A percentile compares a stretch with the other conserved stretches of the same genome.
Evolutionary conservation across 92 coral and sea anemone genomes (phyloP).

Genomic region (Muricea muricata): DNA sequence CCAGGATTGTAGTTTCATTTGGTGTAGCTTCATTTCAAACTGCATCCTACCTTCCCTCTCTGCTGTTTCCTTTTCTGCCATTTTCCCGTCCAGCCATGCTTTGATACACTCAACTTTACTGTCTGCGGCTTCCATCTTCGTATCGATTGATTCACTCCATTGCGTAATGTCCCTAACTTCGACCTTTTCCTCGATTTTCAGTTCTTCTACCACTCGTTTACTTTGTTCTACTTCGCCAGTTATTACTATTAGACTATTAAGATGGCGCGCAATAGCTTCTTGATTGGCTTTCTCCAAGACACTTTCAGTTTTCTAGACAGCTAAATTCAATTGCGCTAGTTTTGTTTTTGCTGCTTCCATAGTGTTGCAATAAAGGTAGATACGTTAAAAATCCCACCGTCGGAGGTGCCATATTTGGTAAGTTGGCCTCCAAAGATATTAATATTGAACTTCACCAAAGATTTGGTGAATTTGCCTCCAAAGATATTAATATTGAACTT

Average conservation of each 20-base stretch:
- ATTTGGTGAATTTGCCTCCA: no score
- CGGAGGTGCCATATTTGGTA: no score
- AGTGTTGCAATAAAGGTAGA: no score
- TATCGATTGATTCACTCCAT: constrained; percentile 28
- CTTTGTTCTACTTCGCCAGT: constrained; percentile 5
- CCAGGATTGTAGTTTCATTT: no score
- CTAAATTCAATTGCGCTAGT: constrained; percentile 27
- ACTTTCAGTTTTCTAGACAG: constrained; percentile 10
- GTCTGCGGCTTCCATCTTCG: constrained; percentile 42
- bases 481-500: no score
- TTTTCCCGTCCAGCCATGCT: no score
- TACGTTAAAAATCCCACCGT: no score
- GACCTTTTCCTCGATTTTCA: constrained; percentile 15
- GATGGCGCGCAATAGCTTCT: constrained; percentile 44
- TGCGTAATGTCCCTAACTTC: not conserved
- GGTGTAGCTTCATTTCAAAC: no score
- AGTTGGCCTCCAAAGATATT: no score
- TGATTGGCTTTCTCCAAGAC: constrained; percentile 4
- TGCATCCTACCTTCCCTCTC: no score
- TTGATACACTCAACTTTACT: not conserved
- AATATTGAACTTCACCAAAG: no score
- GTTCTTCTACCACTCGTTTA: constrained; percentile 34
- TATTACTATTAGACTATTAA: constrained; percentile 14
- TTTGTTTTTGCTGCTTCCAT: constrained; percentile 28
- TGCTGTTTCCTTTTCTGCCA: not conserved